Evolutionary conservation across 1,140 invertebrate genomes (phyloP).

Genomic region (Pollicipes pollicipes): DNA sequence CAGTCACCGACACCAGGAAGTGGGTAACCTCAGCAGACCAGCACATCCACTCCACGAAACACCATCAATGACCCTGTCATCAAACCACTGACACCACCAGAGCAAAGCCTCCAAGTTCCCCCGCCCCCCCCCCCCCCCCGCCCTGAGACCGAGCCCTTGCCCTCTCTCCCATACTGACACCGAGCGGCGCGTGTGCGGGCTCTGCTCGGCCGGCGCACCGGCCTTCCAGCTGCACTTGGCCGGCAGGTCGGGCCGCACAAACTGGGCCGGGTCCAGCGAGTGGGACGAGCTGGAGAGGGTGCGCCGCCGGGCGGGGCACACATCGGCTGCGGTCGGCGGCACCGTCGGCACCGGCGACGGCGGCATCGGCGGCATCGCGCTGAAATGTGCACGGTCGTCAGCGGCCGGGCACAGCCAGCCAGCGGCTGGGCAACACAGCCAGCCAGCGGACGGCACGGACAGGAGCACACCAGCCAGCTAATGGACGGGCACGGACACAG

Average conservation of each 20-base stretch:
- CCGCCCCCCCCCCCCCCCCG: no score
- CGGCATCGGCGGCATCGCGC: neutral
- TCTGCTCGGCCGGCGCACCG: neutral
- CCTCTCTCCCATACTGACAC: no score
- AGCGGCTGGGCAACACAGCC: no score
- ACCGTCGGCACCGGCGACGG: neutral
- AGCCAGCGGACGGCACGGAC: no score
- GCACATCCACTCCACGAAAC: neutral
- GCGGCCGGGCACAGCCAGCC: no score
- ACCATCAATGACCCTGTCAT: no score
- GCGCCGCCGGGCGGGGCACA: no score
- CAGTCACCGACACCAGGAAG: neutral
- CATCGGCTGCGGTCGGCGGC: neutral
- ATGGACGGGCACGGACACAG: no score
- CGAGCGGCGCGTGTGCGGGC: neutral
- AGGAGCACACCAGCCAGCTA: no score
- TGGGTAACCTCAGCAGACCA: neutral
- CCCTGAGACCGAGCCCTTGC: neutral
- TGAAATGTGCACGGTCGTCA: no score
- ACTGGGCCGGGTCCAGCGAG: conserved; percentile 21
- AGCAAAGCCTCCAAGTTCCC: no score
- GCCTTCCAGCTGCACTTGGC: conserved; percentile 20
- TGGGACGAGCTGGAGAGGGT: neutral
- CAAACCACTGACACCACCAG: no score
- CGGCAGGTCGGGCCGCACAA: conserved; percentile 38